Conservation (phyloP, 2,113 vertebrate species). For the Himantopus leucocephalus region DNA sequence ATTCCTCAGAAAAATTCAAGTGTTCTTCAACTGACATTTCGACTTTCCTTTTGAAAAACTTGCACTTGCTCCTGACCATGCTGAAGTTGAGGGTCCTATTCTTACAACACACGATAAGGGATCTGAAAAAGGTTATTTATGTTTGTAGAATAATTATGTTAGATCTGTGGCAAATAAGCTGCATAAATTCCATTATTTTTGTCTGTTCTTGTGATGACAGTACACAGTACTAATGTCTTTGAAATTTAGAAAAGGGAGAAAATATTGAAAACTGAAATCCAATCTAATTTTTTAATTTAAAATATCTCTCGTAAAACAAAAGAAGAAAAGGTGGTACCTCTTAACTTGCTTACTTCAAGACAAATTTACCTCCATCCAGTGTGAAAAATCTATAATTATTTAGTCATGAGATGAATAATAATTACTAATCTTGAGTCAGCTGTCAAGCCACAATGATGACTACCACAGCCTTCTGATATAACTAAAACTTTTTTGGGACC, state of each 20-base stretch:
- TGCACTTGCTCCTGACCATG: neutral
- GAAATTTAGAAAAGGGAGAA: neutral
- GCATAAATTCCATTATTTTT: neutral
- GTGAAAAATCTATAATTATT: neutral
- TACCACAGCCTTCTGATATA: neutral
- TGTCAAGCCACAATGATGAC: neutral
- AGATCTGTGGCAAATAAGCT: neutral
- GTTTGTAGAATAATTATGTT: neutral
- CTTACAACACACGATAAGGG: neutral
- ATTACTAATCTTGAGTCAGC: neutral
- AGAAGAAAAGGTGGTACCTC: neutral
- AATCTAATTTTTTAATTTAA: neutral
- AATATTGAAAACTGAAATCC: neutral
- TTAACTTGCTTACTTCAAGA: neutral
- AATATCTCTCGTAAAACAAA: neutral
- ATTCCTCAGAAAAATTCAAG: neutral
- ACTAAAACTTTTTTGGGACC: neutral
- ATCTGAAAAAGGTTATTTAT: neutral
- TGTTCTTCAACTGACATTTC: neutral
- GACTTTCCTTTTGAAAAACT: neutral
- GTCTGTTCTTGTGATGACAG: neutral
- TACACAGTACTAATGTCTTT: neutral
- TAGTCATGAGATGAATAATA: neutral
- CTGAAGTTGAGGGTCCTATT: neutral
- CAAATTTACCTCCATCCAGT: neutral